Evolutionary conservation across 2,113 vertebrate genomes (phyloP), one percentile per base, ranked within the genome.

Genomic region (Chionodraco myersi): DNA sequence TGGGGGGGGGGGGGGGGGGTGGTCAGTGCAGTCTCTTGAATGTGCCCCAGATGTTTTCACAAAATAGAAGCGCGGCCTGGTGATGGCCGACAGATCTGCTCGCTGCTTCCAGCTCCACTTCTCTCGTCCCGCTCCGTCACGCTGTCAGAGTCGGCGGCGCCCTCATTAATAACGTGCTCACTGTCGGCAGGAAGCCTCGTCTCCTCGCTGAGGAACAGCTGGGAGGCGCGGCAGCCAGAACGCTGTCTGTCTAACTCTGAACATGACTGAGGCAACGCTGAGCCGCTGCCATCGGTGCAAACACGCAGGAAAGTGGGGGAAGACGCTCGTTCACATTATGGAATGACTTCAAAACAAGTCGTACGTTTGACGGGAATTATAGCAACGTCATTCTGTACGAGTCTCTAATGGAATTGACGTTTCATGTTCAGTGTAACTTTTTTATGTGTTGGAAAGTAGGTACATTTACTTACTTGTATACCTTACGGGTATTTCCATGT

Each of bases 101-200:
- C 67, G 45, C 68, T 10, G 83, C 69, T 82, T 77, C 77, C 72
- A 26, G 70, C 76, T 70, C 86, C 41, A 79, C 85, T 80, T 67
- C 54, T 73, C 72, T 80, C 72, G 73, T 87, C 80, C 87, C 56
- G 51, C 79, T 85, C 72, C 15, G 69, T 47, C 69, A 45, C 54
- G 79, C 92, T 92, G 93, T 93, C 91, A 91, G 90, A 90, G 87
- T 80, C 79, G 86, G 91, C 73, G 14, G 69, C 12, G 73, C 84
- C 63, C 91, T 93, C 93, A 92, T 94, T 93, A 92, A 94, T 92
- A 92, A 93, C 88, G 80, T 82, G 92, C 82, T 92, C 91, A 90
- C 72, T 89, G 91, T 85, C 91, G 0, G 89, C 79, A 26, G 91
- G 93, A 85, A 68, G 88, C 66, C 18, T 80, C 72, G 56, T 63